A percentile compares a stretch with the other conserved stretches of the same genome.
These are phyloP conservation scores for Raillietiella orientalis DNA, from an alignment of 2,888 invertebrate species.

Conservation along the genomic window DNA sequence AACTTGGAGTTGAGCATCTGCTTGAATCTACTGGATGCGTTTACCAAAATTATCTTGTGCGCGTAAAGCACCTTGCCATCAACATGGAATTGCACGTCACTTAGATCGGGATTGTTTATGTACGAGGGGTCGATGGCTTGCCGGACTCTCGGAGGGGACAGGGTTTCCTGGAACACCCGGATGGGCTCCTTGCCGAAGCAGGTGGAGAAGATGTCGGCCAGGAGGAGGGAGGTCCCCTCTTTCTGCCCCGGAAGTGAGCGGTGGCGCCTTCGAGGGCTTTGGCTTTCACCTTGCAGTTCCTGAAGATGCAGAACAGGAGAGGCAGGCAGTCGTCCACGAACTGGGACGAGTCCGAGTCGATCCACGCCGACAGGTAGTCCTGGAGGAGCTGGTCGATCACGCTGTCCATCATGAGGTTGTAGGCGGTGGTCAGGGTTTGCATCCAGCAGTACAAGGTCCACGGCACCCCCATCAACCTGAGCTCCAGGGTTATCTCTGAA, in stretches of 20 bases:
- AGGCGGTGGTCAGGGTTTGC: slow-evolving; percentile 52
- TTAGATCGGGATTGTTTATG: slow-evolving; percentile 70
- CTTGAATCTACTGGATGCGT: slow-evolving; percentile 51
- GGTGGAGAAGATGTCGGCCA: slow-evolving; percentile 63
- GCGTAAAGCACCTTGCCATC: slow-evolving; percentile 71
- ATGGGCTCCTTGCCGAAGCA: slow-evolving; percentile 62
- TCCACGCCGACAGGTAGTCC: slow-evolving; percentile 64
- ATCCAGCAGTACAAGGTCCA: slow-evolving; percentile 86
- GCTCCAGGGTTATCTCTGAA: slow-evolving; percentile 51
- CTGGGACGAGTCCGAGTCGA: slow-evolving; percentile 57
- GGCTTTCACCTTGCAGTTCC: slow-evolving; percentile 66
- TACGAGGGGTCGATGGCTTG: slow-evolving; percentile 67
- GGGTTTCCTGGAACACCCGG: slow-evolving; percentile 6
- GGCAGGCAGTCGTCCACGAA: slow-evolving; percentile 70
- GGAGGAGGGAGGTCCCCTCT: slow-evolving; percentile 49
- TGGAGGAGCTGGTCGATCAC: slow-evolving; percentile 60
- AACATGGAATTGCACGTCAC: slow-evolving; percentile 68
- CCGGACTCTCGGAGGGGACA: slow-evolving; percentile 17
- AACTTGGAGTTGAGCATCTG: slow-evolving; percentile 47
- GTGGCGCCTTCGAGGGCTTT: too few species aligned
- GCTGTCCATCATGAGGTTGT: slow-evolving; percentile 44
- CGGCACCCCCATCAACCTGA: slow-evolving; percentile 49
- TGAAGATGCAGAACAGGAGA: slow-evolving; percentile 54
- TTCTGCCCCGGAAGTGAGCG: slow-evolving; percentile 19
- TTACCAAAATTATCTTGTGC: slow-evolving; percentile 71